These are phyloP conservation scores for Neomorphus geoffroyi DNA, from an alignment of 2,797 vertebrate genomes.

Conservation along the genomic window DNA sequence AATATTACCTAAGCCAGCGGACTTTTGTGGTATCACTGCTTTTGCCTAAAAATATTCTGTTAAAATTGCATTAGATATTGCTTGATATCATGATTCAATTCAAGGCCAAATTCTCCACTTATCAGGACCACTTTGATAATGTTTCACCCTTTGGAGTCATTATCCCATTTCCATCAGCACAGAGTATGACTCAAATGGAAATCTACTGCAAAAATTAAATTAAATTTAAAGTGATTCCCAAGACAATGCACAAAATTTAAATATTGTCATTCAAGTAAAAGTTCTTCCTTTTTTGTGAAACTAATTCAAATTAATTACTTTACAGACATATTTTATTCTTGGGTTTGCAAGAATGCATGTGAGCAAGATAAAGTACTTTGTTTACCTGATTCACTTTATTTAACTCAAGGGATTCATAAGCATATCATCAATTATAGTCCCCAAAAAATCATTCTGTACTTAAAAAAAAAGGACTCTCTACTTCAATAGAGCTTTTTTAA, in stretches of 20 bases:
- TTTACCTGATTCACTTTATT: slow-evolving; percentile 48
- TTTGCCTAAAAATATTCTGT: background rate
- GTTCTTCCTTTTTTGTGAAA: background rate
- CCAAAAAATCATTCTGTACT: background rate
- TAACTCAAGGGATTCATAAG: slow-evolving; percentile 2
- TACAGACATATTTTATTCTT: background rate
- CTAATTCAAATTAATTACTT: background rate
- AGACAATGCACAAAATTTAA: background rate
- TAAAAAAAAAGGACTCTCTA: background rate
- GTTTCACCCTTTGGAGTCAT: background rate
- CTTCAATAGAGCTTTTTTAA: background rate
- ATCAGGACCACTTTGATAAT: background rate
- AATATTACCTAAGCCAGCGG: background rate
- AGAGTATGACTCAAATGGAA: background rate
- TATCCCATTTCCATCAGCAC: background rate
- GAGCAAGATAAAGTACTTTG: slow-evolving; percentile 43
- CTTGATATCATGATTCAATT: background rate
- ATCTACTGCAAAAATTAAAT: background rate
- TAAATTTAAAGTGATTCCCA: background rate
- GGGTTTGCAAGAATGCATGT: background rate
- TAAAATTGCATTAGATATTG: background rate
- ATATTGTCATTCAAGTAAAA: background rate
- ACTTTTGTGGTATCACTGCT: background rate
- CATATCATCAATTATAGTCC: slow-evolving; percentile 25
- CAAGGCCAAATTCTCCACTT: background rate